Percentiles rank a stretch among this genome's conserved stretches.
phyloP scores from a whole-genome alignment of 1,140 invertebrate species.

The Atta cephalotes region DNA sequence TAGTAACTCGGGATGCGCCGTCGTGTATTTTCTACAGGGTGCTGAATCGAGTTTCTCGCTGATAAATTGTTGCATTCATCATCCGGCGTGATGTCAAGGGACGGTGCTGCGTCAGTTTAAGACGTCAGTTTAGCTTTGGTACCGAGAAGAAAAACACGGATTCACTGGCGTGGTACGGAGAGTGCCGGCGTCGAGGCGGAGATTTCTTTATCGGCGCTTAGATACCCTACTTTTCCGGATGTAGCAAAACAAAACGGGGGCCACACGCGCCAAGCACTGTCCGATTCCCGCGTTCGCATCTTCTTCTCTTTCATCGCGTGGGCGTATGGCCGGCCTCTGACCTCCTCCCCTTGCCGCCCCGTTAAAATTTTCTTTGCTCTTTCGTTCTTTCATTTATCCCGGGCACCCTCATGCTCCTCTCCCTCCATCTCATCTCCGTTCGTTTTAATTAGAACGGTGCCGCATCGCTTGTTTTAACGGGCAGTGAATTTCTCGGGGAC shows the following conservation, averaged over 20 bases:
- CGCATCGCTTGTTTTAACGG: slow-evolving; percentile 58
- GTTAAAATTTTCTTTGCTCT: slow-evolving; percentile 43
- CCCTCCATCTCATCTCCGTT: neutral
- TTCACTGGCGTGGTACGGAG: neutral
- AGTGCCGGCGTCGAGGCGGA: slow-evolving; percentile 31
- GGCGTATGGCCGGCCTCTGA: neutral
- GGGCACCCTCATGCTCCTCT: too few relatives aligned
- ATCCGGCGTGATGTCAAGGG: neutral
- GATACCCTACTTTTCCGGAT: slow-evolving; percentile 72
- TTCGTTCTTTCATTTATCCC: slow-evolving; percentile 50
- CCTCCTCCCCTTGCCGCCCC: slow-evolving; percentile 6
- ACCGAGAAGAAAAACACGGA: slow-evolving; percentile 1
- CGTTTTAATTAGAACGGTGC: slow-evolving; percentile 62
- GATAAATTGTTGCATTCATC: neutral
- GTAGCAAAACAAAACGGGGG: slow-evolving; percentile 67
- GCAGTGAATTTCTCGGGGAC: slow-evolving; percentile 52
- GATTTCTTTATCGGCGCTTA: slow-evolving; percentile 76
- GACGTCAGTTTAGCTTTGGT: slow-evolving; percentile 22
- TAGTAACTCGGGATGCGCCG: neutral
- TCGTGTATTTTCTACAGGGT: neutral
- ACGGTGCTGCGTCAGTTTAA: slow-evolving; percentile 7
- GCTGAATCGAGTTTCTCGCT: slow-evolving; percentile 3
- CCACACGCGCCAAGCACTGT: slow-evolving; percentile 57
- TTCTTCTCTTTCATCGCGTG: slow-evolving; percentile 49
- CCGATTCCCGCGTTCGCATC: slow-evolving; percentile 17